Evolutionary conservation across 2,888 invertebrate genomes (phyloP).

Genomic region (Aethes cnicana): DNA sequence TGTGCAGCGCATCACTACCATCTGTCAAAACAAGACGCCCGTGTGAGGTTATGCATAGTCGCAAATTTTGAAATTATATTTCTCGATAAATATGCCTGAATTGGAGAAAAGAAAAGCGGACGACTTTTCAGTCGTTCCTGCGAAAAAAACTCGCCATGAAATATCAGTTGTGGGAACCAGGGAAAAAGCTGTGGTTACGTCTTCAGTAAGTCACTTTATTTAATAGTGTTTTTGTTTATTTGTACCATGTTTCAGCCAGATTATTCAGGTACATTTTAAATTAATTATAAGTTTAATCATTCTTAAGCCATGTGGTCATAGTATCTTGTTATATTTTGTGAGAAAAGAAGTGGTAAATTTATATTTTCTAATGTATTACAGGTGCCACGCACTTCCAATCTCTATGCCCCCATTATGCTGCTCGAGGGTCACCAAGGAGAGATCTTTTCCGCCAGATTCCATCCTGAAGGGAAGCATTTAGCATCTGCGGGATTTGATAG

Average conservation of each 20-base stretch:
- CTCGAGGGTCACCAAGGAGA: conserved; percentile 98
- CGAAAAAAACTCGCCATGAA: conserved; percentile 88
- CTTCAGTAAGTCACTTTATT: conserved; percentile 83
- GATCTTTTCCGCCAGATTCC: conserved; percentile 95
- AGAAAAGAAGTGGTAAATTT: too few relatives aligned
- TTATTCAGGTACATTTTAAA: too few relatives aligned
- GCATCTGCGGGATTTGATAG: conserved; percentile 98
- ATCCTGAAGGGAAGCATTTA: conserved; percentile 96
- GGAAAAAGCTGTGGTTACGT: conserved; percentile 88
- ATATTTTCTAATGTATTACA: too few relatives aligned
- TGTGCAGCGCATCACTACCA: background rate
- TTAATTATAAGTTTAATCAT: too few relatives aligned
- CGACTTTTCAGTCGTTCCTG: conserved; percentile 82
- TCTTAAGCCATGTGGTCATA: too few relatives aligned
- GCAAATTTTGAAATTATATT: background rate
- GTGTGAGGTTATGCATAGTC: conserved; percentile 13
- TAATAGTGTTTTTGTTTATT: too few relatives aligned
- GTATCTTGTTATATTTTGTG: too few relatives aligned
- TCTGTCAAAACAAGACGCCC: conserved; percentile 27
- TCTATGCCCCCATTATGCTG: conserved; percentile 97
- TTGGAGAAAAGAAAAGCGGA: conserved; percentile 85
- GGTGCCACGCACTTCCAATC: conserved; percentile 91
- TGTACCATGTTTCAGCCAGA: too few relatives aligned
- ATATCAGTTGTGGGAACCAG: conserved; percentile 85
- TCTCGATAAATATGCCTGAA: conserved; percentile 58